phyloP scores from a whole-genome alignment of 1,140 invertebrate species.

The Bombus picipes region DNA sequence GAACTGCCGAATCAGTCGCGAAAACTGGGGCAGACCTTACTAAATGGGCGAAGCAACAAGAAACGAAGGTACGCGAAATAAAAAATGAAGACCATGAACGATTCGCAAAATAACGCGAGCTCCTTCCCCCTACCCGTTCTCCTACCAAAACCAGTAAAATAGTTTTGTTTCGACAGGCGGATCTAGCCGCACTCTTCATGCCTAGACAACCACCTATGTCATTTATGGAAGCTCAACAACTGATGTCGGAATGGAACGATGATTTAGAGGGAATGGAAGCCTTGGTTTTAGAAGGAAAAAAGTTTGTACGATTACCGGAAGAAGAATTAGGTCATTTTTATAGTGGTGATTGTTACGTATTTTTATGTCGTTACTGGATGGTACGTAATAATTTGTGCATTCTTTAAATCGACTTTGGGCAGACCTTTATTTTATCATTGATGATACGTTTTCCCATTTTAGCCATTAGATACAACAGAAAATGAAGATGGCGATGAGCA shows the following conservation, averaged over 20 bases:
- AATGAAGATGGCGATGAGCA: slow-evolving; percentile 87
- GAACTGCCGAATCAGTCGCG: slow-evolving; percentile 98
- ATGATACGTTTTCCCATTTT: neutral
- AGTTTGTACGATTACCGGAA: slow-evolving; percentile 97
- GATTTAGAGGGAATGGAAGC: slow-evolving; percentile 98
- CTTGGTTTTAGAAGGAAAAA: slow-evolving; percentile 98
- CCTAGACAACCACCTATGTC: slow-evolving; percentile 95
- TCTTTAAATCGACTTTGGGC: neutral
- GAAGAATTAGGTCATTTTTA: slow-evolving; percentile 97
- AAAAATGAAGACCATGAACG: too few relatives aligned
- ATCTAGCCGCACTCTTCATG: slow-evolving; percentile 97
- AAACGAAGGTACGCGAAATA: slow-evolving; percentile 88
- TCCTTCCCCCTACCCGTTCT: neutral
- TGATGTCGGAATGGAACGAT: slow-evolving; percentile 97
- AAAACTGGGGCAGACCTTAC: slow-evolving; percentile 97
- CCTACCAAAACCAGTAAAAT: neutral
- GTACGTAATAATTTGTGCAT: slow-evolving; percentile 73
- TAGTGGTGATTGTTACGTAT: slow-evolving; percentile 98
- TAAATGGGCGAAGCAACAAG: slow-evolving; percentile 95
- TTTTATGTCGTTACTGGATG: slow-evolving; percentile 97
- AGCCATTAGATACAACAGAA: slow-evolving; percentile 84
- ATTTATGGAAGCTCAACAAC: slow-evolving; percentile 92
- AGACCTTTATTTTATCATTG: neutral
- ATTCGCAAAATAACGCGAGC: too few relatives aligned
- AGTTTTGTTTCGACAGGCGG: slow-evolving; percentile 84